Evolutionary conservation across 2,888 invertebrate genomes (phyloP).

Genomic region (Tubulanus polymorphus): DNA sequence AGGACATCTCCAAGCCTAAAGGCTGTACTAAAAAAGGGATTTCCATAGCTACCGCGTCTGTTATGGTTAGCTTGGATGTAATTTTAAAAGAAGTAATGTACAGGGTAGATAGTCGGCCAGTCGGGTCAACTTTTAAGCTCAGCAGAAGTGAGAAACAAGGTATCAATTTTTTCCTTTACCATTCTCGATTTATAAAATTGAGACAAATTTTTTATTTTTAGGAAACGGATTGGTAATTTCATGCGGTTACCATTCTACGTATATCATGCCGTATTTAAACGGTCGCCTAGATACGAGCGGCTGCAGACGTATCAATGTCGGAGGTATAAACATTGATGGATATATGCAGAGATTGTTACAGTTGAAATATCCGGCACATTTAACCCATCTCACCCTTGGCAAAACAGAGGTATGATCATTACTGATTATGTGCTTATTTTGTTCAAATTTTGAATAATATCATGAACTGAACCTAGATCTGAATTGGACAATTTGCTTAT

Average conservation of each 20-base stretch:
- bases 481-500: too few species aligned
- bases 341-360: slow-evolving; percentile 85
- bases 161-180: too few species aligned
- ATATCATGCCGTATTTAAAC: slow-evolving; percentile 76
- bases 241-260: slow-evolving; percentile 83
- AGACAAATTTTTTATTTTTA: slow-evolving; percentile 21
- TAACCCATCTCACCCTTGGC: slow-evolving; percentile 79
- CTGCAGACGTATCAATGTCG: slow-evolving; percentile 78
- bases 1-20: too few species aligned
- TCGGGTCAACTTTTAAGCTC: too few species aligned
- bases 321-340: slow-evolving; percentile 78
- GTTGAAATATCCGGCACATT: slow-evolving; percentile 88
- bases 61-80: too few species aligned
- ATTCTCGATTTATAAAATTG: too few species aligned
- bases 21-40: too few species aligned
- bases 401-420: slow-evolving; percentile 66
- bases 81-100: too few species aligned
- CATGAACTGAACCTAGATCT: too few species aligned
- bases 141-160: too few species aligned
- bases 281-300: slow-evolving; percentile 64
- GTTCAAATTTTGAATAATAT: background rate
- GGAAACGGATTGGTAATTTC: slow-evolving; percentile 69
- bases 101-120: too few species aligned
- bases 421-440: background rate
- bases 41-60: too few species aligned